These are phyloP conservation scores for Delichon dasypus DNA, from an alignment of 2,797 vertebrate species.

Conservation along the genomic window DNA sequence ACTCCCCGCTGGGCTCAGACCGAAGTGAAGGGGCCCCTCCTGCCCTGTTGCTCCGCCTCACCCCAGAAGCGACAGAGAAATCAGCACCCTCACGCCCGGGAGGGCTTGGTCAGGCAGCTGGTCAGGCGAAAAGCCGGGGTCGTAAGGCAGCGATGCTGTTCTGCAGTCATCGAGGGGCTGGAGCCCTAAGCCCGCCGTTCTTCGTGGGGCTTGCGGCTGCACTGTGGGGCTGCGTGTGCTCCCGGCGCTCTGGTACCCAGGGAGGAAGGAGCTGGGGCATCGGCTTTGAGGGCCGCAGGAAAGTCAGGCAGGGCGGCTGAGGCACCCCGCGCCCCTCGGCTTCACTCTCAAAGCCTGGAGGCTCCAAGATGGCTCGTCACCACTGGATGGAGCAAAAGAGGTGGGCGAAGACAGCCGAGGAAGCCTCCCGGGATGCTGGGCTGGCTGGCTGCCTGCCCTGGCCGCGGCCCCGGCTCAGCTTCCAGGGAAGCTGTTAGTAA, in stretches of 20 bases:
- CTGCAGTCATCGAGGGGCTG: neutral
- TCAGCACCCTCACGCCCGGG: neutral
- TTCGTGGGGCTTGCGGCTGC: neutral
- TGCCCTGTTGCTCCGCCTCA: neutral
- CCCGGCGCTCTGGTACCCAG: accelerated
- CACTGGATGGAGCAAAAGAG: constrained; percentile 63
- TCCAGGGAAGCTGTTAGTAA: constrained; percentile 44
- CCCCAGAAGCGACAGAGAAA: neutral
- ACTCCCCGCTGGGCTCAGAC: neutral
- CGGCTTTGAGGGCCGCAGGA: neutral
- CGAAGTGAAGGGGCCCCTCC: neutral
- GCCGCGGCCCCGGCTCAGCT: neutral
- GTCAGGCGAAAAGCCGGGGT: neutral
- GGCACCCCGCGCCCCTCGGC: neutral
- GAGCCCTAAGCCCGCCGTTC: neutral
- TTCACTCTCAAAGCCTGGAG: neutral
- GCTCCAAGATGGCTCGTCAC: constrained; percentile 28
- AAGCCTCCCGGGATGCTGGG: constrained; percentile 1
- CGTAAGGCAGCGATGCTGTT: neutral
- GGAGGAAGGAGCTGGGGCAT: neutral
- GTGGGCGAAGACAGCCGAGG: constrained; percentile 9
- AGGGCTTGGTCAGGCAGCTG: neutral
- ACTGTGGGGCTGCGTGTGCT: accelerated
- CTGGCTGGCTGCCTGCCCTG: constrained; percentile 27
- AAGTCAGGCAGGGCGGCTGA: neutral